These are phyloP conservation scores for Tetragonisca angustula DNA, from an alignment of 2,888 invertebrate species.

Conservation along the genomic window DNA sequence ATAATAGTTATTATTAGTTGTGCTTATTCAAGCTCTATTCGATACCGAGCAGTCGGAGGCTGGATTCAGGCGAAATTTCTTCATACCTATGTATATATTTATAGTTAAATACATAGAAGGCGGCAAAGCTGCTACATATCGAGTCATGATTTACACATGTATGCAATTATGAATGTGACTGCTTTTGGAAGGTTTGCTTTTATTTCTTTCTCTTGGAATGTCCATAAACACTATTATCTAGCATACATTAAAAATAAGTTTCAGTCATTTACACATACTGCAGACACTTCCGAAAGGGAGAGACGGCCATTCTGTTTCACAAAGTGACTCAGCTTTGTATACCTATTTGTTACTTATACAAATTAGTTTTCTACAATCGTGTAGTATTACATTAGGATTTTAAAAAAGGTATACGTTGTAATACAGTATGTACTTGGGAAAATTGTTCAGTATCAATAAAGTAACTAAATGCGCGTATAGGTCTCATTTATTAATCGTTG, in stretches of 20 bases:
- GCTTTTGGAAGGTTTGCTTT: conserved; percentile 62
- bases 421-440: conserved; percentile 25
- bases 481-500: conserved; percentile 22
- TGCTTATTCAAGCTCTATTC: conserved; percentile 61
- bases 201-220: conserved; percentile 71
- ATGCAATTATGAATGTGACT: conserved; percentile 65
- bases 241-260: conserved; percentile 77
- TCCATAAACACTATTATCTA: conserved; percentile 74
- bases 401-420: conserved; percentile 27
- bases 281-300: conserved; percentile 75
- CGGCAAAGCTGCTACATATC: conserved; percentile 70
- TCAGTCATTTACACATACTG: conserved; percentile 77
- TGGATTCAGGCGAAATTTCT: conserved; percentile 53
- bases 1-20: conserved; percentile 31
- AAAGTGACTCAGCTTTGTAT: conserved; percentile 56
- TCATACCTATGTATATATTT: conserved; percentile 59
- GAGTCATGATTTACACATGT: conserved; percentile 67
- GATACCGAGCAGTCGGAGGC: conserved; percentile 62
- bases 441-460: conserved; percentile 28
- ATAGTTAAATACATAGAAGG: conserved; percentile 69
- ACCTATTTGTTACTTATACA: conserved; percentile 53
- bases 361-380: conserved; percentile 62
- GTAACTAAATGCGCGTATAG: conserved; percentile 12
- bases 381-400: conserved; percentile 46
- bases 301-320: conserved; percentile 68